Evolutionary conservation across 2,113 vertebrate species (phyloP).

Genomic region (Erythrolamprus reginae): DNA sequence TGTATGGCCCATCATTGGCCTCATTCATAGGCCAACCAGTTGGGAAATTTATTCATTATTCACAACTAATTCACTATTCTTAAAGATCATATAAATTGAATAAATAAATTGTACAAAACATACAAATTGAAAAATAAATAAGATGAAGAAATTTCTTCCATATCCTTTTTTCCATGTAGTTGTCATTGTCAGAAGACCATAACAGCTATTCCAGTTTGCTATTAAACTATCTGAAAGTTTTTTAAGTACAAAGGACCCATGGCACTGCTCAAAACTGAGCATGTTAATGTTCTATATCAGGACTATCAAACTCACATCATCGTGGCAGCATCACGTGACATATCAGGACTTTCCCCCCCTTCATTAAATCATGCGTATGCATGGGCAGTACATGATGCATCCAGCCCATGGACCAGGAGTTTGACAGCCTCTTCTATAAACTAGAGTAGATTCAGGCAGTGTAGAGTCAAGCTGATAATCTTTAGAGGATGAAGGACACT

Average conservation of each 20-base stretch:
- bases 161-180: neutral
- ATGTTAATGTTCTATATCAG: neutral
- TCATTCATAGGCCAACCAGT: neutral
- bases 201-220: neutral
- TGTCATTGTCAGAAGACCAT: neutral
- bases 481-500: neutral
- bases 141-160: neutral
- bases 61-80: no score
- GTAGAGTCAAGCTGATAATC: neutral
- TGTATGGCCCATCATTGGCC: neutral
- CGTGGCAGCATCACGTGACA: no score
- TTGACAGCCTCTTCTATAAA: neutral
- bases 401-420: no score
- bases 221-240: neutral
- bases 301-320: no score
- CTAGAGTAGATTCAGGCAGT: neutral
- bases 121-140: no score
- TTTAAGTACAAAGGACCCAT: neutral
- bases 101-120: no score
- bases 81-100: no score
- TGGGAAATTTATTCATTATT: neutral
- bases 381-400: no score
- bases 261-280: neutral
- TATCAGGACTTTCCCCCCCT: no score
- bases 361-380: no score